Base-by-base conservation (phyloP, 2,113 vertebrate species). In the Raja brachyura region DNA sequence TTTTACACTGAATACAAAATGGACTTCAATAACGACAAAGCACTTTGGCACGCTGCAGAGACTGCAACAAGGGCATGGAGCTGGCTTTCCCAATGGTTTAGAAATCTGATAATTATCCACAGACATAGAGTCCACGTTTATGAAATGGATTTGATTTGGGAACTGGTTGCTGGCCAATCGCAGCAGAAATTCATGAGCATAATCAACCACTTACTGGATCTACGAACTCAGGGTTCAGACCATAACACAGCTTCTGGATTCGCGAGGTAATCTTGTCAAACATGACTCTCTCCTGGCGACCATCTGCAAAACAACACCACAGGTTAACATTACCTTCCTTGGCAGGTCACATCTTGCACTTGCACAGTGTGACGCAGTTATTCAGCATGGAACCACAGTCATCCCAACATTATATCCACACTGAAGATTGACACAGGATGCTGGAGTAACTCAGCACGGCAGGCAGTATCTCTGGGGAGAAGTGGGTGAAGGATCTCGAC, bases 261-360 rank as follows among this genome's bases (percentile, higher is more conserved):
- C 98, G 97, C 2, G 97, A 99, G 0, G 98, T 99, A 94, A 99
- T 99, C 95, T 99, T 99, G 95, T 99, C 98, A 33, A 99, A 99
- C 97, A 98, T 98, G 93, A 99, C 97, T 0, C 96, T 96, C 95
- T 99, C 98, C 13, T 98, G 97, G 93, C 96, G 97, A 31, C 98
- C 98, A 96, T 98, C 98, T 99, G 94, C 73, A 88, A 59, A 63
- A 31, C 13, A 88, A 88, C 5, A 31, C 14, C 31, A 18, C 39
- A 48, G 39, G 39, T 48, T 48, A 48, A 48, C 39, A 3, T 48
- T 48, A 48, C 39, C 39, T 48, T 48, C 39, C 39, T 48, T 48
- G 39, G 39, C 39, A 48, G 39, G 39, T 48, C 39, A 48, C 39
- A 48, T 48, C 39, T 48, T 48, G 39, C 39, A 48, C 39, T 48